phyloP scores from a whole-genome alignment of 2,888 invertebrate species.

The Scrobipalpa atriplicella region DNA sequence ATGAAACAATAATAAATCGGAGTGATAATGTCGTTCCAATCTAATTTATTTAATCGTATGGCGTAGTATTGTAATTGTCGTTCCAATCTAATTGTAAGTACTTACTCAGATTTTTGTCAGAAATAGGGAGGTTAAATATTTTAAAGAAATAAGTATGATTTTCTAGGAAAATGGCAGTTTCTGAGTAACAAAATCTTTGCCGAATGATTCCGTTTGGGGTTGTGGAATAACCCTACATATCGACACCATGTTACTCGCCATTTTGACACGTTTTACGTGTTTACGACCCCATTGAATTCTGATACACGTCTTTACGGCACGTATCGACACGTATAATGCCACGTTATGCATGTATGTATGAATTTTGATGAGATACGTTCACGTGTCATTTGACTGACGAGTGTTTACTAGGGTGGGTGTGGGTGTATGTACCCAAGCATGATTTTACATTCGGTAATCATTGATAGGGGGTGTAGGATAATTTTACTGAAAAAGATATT shows the following conservation, averaged over 20 bases:
- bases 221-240: slow-evolving; percentile 19
- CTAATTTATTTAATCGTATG: too few species aligned
- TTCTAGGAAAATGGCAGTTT: too few species aligned
- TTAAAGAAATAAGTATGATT: too few species aligned
- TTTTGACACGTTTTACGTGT: slow-evolving; percentile 54
- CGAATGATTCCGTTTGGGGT: too few species aligned
- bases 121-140: too few species aligned
- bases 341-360: slow-evolving; percentile 13
- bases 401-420: slow-evolving; percentile 18
- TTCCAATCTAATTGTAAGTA: too few species aligned
- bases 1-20: too few species aligned
- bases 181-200: too few species aligned
- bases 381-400: slow-evolving; percentile 27
- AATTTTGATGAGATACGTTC: slow-evolving; percentile 26
- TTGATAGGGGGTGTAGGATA: neutral
- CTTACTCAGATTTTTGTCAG: too few species aligned
- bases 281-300: slow-evolving; percentile 51
- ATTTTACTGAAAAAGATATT: neutral
- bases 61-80: too few species aligned
- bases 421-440: too few species aligned
- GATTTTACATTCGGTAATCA: neutral
- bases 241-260: slow-evolving; percentile 36
- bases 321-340: slow-evolving; percentile 11
- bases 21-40: too few species aligned
- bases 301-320: slow-evolving; percentile 41